phyloP scores from a whole-genome alignment of 2,888 invertebrate species.

The Oasisia sp. region DNA sequence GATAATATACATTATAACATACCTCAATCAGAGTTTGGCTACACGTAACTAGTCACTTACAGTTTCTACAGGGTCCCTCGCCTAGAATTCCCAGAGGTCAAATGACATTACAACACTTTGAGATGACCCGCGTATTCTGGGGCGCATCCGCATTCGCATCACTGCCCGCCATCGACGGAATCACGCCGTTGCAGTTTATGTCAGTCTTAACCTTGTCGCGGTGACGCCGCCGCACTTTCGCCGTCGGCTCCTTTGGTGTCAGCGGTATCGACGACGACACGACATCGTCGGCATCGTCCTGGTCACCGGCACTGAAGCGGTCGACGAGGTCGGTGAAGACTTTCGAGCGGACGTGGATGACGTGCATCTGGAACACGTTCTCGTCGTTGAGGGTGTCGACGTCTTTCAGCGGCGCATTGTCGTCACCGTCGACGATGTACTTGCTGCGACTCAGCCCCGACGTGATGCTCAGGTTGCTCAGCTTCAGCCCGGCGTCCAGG shows the following conservation, averaged over 20 bases:
- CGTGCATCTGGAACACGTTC: slow-evolving; percentile 41
- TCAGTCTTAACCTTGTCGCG: slow-evolving; percentile 33
- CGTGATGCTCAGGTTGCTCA: slow-evolving; percentile 46
- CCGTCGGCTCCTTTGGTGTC: slow-evolving; percentile 23
- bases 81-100: not conserved
- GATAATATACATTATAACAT: not conserved
- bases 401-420: slow-evolving; percentile 31
- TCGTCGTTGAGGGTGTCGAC: slow-evolving; percentile 43
- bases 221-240: slow-evolving; percentile 28
- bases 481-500: slow-evolving; percentile 26
- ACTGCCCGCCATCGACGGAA: slow-evolving; percentile 19
- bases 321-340: slow-evolving; percentile 47
- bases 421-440: slow-evolving; percentile 46
- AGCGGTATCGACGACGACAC: not conserved
- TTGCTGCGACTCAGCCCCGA: slow-evolving; percentile 50
- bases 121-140: not conserved
- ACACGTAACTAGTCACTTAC: not conserved
- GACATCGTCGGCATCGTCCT: slow-evolving; percentile 19
- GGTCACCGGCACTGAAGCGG: slow-evolving; percentile 33
- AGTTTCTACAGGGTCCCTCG: not conserved
- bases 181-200: slow-evolving; percentile 37
- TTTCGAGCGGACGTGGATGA: slow-evolving; percentile 43
- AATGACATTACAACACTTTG: slow-evolving; percentile 3
- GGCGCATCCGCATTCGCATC: not conserved
- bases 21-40: not conserved